Evolutionary conservation across 2,888 invertebrate species (phyloP), one percentile per base, ranked within the genome.

Genomic region (Loripinus fragilis): DNA sequence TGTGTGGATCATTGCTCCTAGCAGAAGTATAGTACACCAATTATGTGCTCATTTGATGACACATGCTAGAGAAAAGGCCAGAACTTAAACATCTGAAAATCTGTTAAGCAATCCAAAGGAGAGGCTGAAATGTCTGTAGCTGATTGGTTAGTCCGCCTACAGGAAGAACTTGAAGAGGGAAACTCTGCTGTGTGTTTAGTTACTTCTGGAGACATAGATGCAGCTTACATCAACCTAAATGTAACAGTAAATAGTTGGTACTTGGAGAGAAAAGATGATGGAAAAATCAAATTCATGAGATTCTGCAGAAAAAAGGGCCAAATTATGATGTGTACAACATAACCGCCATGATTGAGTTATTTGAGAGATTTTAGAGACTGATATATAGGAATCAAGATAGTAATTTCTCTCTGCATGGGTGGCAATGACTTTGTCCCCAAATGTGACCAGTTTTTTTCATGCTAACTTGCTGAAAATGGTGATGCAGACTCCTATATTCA

Each of bases 391-490:
- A 60, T 60, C 33, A 60, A 33, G 33, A 17, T 60, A 17, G 60
- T 33, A n/a, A 17, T 55, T 55, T 23, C 55, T 55, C 23, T 55
- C 23, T 72, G 25, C 28, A 52, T 70, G 20, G 70, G 35, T 17
- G 72, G 72, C 23, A 73, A 73, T 73, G 72, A 73, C 25, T 73
- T 66, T 20, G 50, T 73, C 17, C 72, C 72, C n/a, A 73, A 65
- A 50, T 73, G n/a, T 23, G 48, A 73, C 25, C 48, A 35, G 38
- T n/a, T n/a, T 33, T n/a, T 66, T 50, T 17, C 65, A 65, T 66
- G 38, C 8, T 23, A 48, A 25, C 17, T 20, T 70, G 8, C 33
- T 52, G 35, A 35, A 28, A 17, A 30, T 30, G 25, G 2, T 52
- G n/a, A 1, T 35, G 10, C 15, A 33, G 5, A 52, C 5, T 50